phyloP scores from a whole-genome alignment of 2,797 vertebrate species.

The Mus spretus region DNA sequence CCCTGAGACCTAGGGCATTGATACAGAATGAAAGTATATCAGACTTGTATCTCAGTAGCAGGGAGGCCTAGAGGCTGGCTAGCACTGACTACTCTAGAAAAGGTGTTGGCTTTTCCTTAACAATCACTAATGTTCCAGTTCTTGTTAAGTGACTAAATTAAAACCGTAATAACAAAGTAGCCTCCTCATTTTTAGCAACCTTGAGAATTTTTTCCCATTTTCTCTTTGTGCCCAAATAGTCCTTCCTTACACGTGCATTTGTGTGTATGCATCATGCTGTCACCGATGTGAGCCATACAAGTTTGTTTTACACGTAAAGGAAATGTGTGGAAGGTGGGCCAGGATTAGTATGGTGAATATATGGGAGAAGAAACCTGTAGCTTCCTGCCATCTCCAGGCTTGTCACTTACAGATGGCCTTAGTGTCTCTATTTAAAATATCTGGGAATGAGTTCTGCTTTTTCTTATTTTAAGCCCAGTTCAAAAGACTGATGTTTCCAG shows the following conservation, averaged over 20 bases:
- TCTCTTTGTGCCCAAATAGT: not conserved
- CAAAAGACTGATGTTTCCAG: not conserved
- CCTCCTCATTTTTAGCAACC: not conserved
- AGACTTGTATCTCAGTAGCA: not conserved
- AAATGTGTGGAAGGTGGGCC: not conserved
- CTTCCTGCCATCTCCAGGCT: not conserved
- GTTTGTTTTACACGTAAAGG: constrained; percentile 23
- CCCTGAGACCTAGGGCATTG: not conserved
- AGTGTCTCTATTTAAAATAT: not conserved
- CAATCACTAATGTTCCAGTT: constrained; percentile 42
- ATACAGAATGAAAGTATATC: not conserved
- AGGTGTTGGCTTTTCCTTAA: not conserved
- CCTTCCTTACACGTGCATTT: not conserved
- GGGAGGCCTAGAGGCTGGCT: not conserved
- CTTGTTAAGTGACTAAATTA: constrained; percentile 38
- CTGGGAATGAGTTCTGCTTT: constrained; percentile 26
- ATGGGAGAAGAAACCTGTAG: not conserved
- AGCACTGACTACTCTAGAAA: not conserved
- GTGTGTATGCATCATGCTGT: not conserved
- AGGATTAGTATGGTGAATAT: not conserved
- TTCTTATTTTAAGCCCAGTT: constrained; percentile 55
- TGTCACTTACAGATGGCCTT: not conserved
- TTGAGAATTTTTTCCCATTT: constrained; percentile 32
- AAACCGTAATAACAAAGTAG: not conserved
- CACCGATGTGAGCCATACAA: not conserved